Base-by-base conservation (phyloP, 2,113 vertebrate genomes). In the Petroica traversi region DNA sequence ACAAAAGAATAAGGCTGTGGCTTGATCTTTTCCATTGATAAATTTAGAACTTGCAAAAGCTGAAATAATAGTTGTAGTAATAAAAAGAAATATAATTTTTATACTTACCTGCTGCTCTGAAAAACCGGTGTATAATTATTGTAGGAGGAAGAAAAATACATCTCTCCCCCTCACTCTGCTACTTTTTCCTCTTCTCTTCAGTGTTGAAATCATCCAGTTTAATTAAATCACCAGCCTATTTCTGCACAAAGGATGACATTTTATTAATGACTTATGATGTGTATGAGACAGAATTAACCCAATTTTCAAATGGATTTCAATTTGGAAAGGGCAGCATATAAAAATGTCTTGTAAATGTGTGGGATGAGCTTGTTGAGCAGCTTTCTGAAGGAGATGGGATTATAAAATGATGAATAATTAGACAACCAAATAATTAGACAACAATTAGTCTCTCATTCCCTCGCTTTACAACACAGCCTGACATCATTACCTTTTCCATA, bases 31-130 rank as follows among this genome's bases (percentile, higher is more conserved):
- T 96, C 95, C 52, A 85, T 94, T 97, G 93, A 85, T 97, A 98
- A 97, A 97, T 98, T 96, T 97, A 97, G 97, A 97, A 91, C 83
- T 79, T 88, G 74, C 81, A 94, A 92, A 95, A 97, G 68, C 34
- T 93, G 69, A 95, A 89, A 94, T 96, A 97, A 97, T 92, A 80
- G 86, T 95, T 95, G 89, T 80, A 77, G 71, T 93, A 71, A 69
- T 94, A 63, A 95, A 97, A 95, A 95, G 96, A 94, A 93, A 89
- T 72, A 55, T 59, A 92, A 86, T 95, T 94, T 96, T 96, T 93
- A 71, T 92, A 79, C 77, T 89, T 94, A 80, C 25, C 41, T 3
- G 12, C 93, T 88, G 76, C 75, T 76, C 80, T 85, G 59, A 43
- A 75, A 89, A 82, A 54, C 8, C 23, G 81, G 33, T 46, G 34